Evolutionary conservation across 2,797 vertebrate genomes (phyloP).

Genomic region (Coreius guichenoti): DNA sequence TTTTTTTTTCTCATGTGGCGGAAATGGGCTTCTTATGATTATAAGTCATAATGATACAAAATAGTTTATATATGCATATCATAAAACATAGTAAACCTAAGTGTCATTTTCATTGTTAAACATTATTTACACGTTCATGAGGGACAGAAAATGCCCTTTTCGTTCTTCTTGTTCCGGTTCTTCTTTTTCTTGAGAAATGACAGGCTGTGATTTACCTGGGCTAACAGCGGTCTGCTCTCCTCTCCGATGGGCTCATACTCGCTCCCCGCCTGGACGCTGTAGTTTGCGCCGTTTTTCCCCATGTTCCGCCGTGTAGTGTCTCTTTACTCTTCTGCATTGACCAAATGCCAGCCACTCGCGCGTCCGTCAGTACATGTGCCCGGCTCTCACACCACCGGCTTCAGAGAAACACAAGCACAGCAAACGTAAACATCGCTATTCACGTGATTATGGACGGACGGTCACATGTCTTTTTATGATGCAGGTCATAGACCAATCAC

Average conservation of each 20-base stretch:
- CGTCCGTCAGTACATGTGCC: not conserved
- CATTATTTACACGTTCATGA: not conserved
- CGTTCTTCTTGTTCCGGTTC: not conserved
- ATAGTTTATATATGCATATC: not conserved
- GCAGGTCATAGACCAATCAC: conserved; percentile 25
- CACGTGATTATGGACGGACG: conserved; percentile 12
- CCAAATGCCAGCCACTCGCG: not conserved
- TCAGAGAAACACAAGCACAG: not conserved
- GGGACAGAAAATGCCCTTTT: not conserved
- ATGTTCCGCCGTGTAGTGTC: not conserved
- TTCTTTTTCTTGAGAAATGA: not conserved
- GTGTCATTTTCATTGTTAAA: not conserved
- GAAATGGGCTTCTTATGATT: not conserved
- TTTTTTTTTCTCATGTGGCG: not conserved
- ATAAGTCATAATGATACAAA: not conserved
- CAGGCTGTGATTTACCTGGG: conserved; percentile 39
- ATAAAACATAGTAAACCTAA: not conserved
- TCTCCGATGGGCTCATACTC: conserved; percentile 29
- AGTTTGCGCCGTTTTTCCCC: conserved; percentile 13
- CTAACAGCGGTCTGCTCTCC: conserved; percentile 39
- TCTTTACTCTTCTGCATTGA: not conserved
- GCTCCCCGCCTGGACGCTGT: conserved; percentile 13
- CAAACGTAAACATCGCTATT: conserved; percentile 14
- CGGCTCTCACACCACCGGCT: conserved; percentile 11
- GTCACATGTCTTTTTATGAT: not conserved